Percentiles rank a stretch among this genome's conserved stretches.
Evolutionary conservation across 1,140 invertebrate genomes (phyloP).

Genomic region (Drosophila santomea): DNA sequence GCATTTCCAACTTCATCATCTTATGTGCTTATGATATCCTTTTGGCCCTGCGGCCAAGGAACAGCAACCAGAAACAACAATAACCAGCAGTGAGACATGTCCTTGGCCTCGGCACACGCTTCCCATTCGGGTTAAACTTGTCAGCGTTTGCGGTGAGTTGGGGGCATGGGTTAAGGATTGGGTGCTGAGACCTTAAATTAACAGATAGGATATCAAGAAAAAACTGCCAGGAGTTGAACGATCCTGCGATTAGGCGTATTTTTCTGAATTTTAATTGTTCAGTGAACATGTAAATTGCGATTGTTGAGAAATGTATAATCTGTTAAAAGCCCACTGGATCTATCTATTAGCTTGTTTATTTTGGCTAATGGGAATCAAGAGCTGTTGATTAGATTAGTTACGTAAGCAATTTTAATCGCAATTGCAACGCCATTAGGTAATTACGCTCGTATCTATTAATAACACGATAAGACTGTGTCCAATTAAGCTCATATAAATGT

Average conservation of each 20-base stretch:
- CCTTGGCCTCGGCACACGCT: conserved; percentile 57
- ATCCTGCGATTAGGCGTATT: not conserved
- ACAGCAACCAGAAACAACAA: conserved; percentile 53
- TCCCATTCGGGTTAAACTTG: conserved; percentile 51
- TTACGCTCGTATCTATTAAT: not conserved
- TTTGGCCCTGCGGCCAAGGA: conserved; percentile 54
- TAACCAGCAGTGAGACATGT: conserved; percentile 46
- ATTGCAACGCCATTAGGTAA: not conserved
- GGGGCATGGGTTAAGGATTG: conserved; percentile 23
- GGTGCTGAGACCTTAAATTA: conserved; percentile 48
- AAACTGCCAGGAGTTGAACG: not conserved
- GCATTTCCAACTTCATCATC: conserved; percentile 48
- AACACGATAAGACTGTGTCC: not conserved
- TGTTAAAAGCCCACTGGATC: not conserved
- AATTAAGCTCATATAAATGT: too few relatives aligned
- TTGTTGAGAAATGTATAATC: not conserved
- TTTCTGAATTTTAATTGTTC: not conserved
- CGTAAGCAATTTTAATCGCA: not conserved
- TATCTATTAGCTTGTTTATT: not conserved
- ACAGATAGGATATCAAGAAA: conserved; percentile 25
- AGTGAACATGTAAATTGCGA: not conserved
- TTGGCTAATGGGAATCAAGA: not conserved
- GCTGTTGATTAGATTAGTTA: not conserved
- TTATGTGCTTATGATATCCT: conserved; percentile 71
- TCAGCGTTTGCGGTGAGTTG: conserved; percentile 22